Evolutionary conservation across 2,113 vertebrate genomes (phyloP), one percentile per base, ranked within the genome.

Genomic region (Pelecanoides urinatrix): DNA sequence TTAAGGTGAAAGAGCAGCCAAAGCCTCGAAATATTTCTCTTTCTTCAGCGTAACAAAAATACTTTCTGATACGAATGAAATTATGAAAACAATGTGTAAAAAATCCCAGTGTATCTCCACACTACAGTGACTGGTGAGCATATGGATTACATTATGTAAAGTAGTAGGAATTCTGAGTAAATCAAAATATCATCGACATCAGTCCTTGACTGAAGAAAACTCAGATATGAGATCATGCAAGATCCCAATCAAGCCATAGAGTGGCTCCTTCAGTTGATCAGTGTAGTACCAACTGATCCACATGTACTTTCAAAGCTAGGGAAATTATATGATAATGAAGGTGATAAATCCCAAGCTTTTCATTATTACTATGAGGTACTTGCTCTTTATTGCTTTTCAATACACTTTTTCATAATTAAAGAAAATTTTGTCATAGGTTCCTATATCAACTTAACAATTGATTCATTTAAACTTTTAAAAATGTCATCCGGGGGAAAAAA

Each of bases 261-360:
- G 53, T 99, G 99, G 99, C 96, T 99, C 56, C 98, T 99, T 98
- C 99, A 99, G 92, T 97, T 99, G 80, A 98, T 99, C 95, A 99
- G 98, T 40, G 98, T 99, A 30, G 98, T 98, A 59, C 99, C 99
- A 90, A 99, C 99, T 6, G 99, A 99, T 95, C 98, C 99, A 22
- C 97, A 97, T 68, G 98, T 97, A 19, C 98, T 99, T 90, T 98
- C 99, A 84, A 99, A 99, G 94, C 98, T 99, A 38, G 99, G 99
- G 86, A 99, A 99, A 85, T 94, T 99, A 26, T 98, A 99, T 44
- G 99, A 99, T 61, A 88, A 72, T 2, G 99, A 99, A 94, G 99
- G 99, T 12, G 99, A 99, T 96, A 99, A 99, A 87, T 99, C 99
- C 10, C 99, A 99, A 88, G 99, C 99, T 29, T 99, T 99, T 95